Evolutionary conservation across 1,140 invertebrate genomes (phyloP), one percentile per base, ranked within the genome.

Genomic region (Euura saliciscinereae): DNA sequence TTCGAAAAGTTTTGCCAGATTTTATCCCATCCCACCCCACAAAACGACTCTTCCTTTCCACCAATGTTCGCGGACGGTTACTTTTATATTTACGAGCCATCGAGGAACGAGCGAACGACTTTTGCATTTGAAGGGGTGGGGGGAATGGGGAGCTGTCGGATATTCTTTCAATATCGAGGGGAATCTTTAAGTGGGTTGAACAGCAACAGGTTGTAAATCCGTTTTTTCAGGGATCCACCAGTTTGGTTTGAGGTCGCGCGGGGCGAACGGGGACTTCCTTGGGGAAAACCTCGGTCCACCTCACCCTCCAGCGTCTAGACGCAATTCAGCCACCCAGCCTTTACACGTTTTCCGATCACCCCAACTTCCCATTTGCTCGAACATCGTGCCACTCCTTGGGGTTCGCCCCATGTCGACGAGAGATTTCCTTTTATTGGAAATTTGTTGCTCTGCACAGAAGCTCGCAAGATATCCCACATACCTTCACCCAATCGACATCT

Each of bases 111-210:
- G 65, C 73, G 67, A 76, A 73, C 72, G 4, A 67, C 65, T 66
- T 51, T 64, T 73, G 65, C 71, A 28, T 43, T 44, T 13, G 45
- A 10, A 11, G 10, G 66, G n/a, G 6, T 43, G 13, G 2, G 65
- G 44, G 51, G 69, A 74, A 76, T 74, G 76, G 76, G 73, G 75
- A 69, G 78, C n/a, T 83, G 83, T 85, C 82, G 82, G 83, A 86
- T 86, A 87, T 86, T 86, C 84, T 86, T 86, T 86, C 86, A 85
- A 88, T 88, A 88, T 88, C 84, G 86, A 86, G 85, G 85, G 85
- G 86, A 86, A 86, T 86, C 84, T 86, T 88, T 86, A 87, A 88
- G 85, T 86, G 84, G 84, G 78, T 83, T 74, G 73, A 73, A 70
- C 71, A 28, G 85, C 86, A 88, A 87, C 86, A 88, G 86, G 86